Percentiles rank a stretch among this genome's conserved stretches.
Evolutionary conservation across 1,140 invertebrate genomes (phyloP).

Genomic region (Zaprionus tsacasi): DNA sequence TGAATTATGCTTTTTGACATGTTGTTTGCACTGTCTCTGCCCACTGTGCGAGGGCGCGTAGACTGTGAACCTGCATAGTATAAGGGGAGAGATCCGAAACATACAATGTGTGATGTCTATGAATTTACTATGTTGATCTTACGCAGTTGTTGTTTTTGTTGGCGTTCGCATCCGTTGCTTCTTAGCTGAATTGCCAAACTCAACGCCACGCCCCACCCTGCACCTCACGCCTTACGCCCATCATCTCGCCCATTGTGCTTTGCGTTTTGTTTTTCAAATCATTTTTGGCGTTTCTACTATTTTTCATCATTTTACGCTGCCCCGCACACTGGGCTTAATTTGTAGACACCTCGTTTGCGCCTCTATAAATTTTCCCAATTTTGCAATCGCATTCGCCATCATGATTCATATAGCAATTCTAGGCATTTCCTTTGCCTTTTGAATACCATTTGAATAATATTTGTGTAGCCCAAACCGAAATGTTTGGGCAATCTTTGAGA

Average conservation of each 20-base stretch:
- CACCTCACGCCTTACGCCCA: background rate
- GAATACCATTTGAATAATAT: constrained; percentile 25
- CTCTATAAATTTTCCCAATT: constrained; percentile 63
- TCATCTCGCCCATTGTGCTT: constrained; percentile 14
- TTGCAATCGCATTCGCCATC: constrained; percentile 58
- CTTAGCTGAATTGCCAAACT: constrained; percentile 30
- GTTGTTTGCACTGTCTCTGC: constrained; percentile 1
- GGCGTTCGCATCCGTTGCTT: constrained; percentile 11
- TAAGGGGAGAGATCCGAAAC: background rate
- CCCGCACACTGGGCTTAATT: constrained; percentile 64
- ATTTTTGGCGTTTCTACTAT: constrained; percentile 28
- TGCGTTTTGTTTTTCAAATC: constrained; percentile 23
- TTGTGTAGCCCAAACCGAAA: constrained; percentile 18
- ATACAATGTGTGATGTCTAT: constrained; percentile 6
- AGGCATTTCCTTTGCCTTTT: constrained; percentile 60
- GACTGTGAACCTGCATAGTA: constrained; percentile 1
- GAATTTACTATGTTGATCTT: constrained; percentile 2
- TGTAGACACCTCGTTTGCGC: constrained; percentile 56
- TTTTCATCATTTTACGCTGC: constrained; percentile 64
- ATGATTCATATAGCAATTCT: constrained; percentile 58
- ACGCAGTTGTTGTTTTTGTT: background rate
- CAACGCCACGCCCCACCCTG: background rate
- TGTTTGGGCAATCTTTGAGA: constrained; percentile 15
- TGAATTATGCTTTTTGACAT: constrained; percentile 4
- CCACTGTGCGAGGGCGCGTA: constrained; percentile 12